Percentiles rank a stretch among this genome's conserved stretches.
phyloP scores from a whole-genome alignment of 1,140 invertebrate species.

The Aphaenogaster rudis region DNA sequence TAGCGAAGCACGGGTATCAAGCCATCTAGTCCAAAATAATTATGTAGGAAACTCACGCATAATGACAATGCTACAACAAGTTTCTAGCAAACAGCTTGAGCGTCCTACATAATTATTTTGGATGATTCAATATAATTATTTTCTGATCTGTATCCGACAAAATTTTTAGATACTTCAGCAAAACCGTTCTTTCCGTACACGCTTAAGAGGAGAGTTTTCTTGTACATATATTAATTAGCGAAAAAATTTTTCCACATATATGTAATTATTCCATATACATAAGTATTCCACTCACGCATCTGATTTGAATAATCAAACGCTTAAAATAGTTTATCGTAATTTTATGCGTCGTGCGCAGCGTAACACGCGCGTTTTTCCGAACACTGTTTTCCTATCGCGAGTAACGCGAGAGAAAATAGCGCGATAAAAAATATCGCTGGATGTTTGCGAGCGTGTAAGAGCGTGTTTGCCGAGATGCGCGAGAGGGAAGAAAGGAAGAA shows the following conservation, averaged over 20 bases:
- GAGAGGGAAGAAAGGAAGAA: not conserved
- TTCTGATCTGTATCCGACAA: too few species aligned
- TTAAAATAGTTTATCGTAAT: not conserved
- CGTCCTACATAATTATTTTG: too few species aligned
- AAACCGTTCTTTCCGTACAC: not conserved
- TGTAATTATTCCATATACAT: too few species aligned
- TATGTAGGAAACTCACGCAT: too few species aligned
- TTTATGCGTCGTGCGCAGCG: not conserved
- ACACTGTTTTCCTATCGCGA: not conserved
- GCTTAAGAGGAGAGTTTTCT: not conserved
- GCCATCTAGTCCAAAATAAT: too few species aligned
- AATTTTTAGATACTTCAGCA: too few species aligned
- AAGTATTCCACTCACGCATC: too few species aligned
- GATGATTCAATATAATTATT: too few species aligned
- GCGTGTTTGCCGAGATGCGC: not conserved
- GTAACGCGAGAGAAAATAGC: slow-evolving; percentile 15
- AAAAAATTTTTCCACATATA: not conserved
- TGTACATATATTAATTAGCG: not conserved
- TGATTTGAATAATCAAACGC: slow-evolving; percentile 21
- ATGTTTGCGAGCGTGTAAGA: slow-evolving; percentile 16
- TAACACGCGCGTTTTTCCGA: not conserved
- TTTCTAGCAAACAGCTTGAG: too few species aligned
- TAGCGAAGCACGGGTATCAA: too few species aligned
- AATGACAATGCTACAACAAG: too few species aligned
- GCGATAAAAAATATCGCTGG: slow-evolving; percentile 26